phyloP scores from a whole-genome alignment of 2,113 vertebrate genomes.

The Sitta europaea region DNA sequence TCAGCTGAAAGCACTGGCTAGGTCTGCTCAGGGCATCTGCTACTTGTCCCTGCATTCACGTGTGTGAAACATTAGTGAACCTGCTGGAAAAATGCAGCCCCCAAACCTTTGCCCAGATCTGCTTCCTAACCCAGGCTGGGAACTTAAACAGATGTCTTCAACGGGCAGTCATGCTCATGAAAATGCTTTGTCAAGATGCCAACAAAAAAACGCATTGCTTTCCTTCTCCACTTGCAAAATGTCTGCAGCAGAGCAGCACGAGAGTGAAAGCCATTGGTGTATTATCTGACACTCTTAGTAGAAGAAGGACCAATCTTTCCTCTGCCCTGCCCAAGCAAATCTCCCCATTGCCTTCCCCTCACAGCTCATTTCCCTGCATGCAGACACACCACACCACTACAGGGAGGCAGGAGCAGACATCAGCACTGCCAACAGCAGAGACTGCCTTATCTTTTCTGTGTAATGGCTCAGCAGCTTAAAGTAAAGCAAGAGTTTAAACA shows the following conservation, averaged over 20 bases:
- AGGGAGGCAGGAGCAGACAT: not conserved
- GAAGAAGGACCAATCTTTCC: not conserved
- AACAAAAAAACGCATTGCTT: not conserved
- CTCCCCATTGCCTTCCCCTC: not conserved
- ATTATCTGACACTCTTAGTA: not conserved
- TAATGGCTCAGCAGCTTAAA: not conserved
- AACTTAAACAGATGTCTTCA: not conserved
- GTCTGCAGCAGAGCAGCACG: not conserved
- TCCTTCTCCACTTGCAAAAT: not conserved
- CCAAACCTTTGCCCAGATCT: not conserved
- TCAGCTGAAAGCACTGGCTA: not conserved
- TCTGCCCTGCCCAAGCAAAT: not conserved
- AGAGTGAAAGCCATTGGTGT: not conserved
- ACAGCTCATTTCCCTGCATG: not conserved
- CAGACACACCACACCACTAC: not conserved
- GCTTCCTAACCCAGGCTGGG: not conserved
- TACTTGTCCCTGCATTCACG: not conserved
- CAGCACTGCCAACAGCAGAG: not conserved
- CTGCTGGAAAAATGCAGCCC: not conserved
- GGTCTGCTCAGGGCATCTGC: not conserved
- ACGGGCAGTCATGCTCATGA: not conserved
- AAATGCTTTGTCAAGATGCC: not conserved
- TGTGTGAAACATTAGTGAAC: not conserved
- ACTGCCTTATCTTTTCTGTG: not conserved
- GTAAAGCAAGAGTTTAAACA: not conserved